phyloP scores from a whole-genome alignment of 2,113 vertebrate species.

The Herpailurus yagouaroundi region DNA sequence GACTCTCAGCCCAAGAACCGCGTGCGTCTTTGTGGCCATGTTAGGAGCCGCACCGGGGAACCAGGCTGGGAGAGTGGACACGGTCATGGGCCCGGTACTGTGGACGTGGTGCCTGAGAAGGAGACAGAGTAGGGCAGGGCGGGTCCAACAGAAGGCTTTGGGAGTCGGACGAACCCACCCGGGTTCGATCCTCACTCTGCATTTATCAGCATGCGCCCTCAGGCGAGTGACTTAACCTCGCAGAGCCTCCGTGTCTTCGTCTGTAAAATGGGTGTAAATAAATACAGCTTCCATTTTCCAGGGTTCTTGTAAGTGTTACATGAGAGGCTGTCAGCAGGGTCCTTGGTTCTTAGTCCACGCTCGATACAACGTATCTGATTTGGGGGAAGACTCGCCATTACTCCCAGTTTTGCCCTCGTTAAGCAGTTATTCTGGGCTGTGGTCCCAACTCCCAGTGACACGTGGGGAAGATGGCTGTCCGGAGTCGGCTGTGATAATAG shows the following conservation, averaged over 20 bases:
- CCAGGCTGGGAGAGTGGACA: too few species aligned
- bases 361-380: not conserved
- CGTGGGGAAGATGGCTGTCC: slow-evolving; percentile 21
- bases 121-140: not conserved
- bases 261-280: not conserved
- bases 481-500: not conserved
- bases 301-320: not conserved
- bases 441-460: slow-evolving; percentile 35
- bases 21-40: not conserved
- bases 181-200: not conserved
- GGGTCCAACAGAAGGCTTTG: not conserved
- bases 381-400: not conserved
- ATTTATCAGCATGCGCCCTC: not conserved
- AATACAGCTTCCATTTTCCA: rapidly evolving
- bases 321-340: not conserved
- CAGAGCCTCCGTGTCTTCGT: not conserved
- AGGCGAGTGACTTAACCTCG: not conserved
- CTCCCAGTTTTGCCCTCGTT: not conserved
- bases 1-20: not conserved
- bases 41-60: not conserved
- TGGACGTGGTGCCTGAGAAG: not conserved
- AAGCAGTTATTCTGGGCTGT: slow-evolving; percentile 40
- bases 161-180: not conserved
- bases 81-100: not conserved
- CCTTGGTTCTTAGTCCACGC: not conserved